Evolutionary conservation across 1,140 invertebrate genomes (phyloP), one percentile per base, ranked within the genome.

Genomic region (Drosophila serrata): DNA sequence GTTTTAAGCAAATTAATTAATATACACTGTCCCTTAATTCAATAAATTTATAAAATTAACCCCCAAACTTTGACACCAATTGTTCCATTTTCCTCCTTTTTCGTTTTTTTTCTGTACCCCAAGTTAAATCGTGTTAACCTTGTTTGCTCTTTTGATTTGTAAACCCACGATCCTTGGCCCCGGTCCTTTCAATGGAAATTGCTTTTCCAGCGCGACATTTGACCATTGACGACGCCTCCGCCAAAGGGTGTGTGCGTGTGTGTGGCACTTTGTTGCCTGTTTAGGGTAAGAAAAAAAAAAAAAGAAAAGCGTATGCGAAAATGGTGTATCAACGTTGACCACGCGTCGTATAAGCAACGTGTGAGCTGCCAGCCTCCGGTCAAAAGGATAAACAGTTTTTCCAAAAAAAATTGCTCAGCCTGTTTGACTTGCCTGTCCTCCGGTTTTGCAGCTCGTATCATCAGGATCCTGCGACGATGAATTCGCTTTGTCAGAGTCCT

Each of bases 381-480:
- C 51, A 53, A 53, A 53, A 53, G 51, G 51, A 53, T 53, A 53
- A 53, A 53, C 51, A 53, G 51, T 53, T 53, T 53, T 53, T 8
- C 19, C n/a, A 53, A 53, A 53, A 53, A 53, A 53, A 53, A 53
- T 24, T 15, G 31, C 51, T 35, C 51, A 37, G 51, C 31, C 51
- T 53, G 51, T 53, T 53, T 53, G 51, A 53, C 51, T 53, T 53
- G 51, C 51, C 51, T 53, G 51, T 53, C 51, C 51, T 53, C 51
- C 6, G 49, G 29, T 8, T 8, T 6, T 19, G 49, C 13, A 22
- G 19, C 13, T 37, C 19, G 51, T 37, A 53, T 53, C 51, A 53
- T 53, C 51, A 53, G 51, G 51, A 53, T 13, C 33, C 51, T 51
- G 48, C 48, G 12, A 31, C 49, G 24, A 35, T 37, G 49, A 37